A percentile compares a stretch with the other conserved stretches of the same genome.
These are phyloP conservation scores for Cotesia chilonis DNA, from an alignment of 1,140 invertebrate genomes.

Conservation along the genomic window DNA sequence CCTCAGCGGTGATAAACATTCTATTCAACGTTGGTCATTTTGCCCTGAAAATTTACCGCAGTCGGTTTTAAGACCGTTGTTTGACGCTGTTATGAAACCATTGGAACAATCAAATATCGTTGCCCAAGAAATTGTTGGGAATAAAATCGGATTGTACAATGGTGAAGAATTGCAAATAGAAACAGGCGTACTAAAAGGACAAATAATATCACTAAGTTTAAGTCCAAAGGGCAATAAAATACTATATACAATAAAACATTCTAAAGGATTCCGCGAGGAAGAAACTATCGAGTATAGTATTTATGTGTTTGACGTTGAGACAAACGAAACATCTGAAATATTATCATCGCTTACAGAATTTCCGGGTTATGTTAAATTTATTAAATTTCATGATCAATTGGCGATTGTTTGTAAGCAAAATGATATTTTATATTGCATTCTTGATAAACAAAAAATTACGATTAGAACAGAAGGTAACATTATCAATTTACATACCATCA, in stretches of 20 bases:
- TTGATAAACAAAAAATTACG: slow-evolving; percentile 23
- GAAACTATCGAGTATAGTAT: slow-evolving; percentile 26
- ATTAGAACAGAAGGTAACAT: slow-evolving; percentile 46
- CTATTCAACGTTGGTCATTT: slow-evolving; percentile 57
- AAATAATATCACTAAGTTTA: slow-evolving; percentile 52
- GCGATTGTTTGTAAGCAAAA: slow-evolving; percentile 20
- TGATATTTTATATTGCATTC: slow-evolving; percentile 3
- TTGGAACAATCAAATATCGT: slow-evolving; percentile 47
- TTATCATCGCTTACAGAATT: neutral
- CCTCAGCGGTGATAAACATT: slow-evolving; percentile 51
- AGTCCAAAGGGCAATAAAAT: slow-evolving; percentile 47
- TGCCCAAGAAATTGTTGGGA: slow-evolving; percentile 49
- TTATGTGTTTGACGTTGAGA: slow-evolving; percentile 46
- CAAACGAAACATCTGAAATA: slow-evolving; percentile 29
- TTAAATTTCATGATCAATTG: slow-evolving; percentile 7
- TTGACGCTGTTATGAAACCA: slow-evolving; percentile 54
- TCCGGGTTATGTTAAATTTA: slow-evolving; percentile 17
- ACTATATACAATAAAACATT: slow-evolving; percentile 45
- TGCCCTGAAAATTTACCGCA: slow-evolving; percentile 46
- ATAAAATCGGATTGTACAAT: slow-evolving; percentile 47
- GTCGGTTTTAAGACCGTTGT: slow-evolving; percentile 51
- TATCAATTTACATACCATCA: slow-evolving; percentile 48
- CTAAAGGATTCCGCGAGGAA: no score
- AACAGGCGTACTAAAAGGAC: slow-evolving; percentile 46
- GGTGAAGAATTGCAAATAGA: slow-evolving; percentile 43